Percentiles rank a stretch among this genome's conserved stretches.
These are phyloP conservation scores for Oreochromis aureus DNA, from an alignment of 2,113 vertebrate species.

Conservation along the genomic window DNA sequence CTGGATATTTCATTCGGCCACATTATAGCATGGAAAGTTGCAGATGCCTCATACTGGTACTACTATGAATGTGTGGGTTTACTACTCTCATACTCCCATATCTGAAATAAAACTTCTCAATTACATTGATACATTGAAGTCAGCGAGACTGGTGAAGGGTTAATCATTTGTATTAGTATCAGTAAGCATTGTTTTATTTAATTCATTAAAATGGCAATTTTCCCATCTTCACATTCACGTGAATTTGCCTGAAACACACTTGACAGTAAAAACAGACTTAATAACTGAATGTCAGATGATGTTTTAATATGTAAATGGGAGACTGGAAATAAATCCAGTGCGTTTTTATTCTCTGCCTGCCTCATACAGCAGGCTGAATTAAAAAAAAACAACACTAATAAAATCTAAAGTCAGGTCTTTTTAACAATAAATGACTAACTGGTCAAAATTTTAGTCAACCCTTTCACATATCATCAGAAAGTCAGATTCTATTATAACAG, in stretches of 20 bases:
- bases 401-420: background rate
- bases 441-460: background rate
- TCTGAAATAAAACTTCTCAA: background rate
- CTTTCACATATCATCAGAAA: background rate
- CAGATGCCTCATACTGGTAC: slow-evolving; percentile 28
- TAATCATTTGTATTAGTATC: background rate
- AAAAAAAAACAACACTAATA: background rate
- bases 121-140: background rate
- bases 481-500: background rate
- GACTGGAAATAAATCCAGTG: background rate
- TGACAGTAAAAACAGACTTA: background rate
- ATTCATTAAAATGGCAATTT: background rate
- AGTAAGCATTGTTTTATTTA: background rate
- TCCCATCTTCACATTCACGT: background rate
- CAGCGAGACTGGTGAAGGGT: background rate
- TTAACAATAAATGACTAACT: background rate
- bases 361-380: background rate
- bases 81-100: slow-evolving; percentile 15
- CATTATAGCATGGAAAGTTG: slow-evolving; percentile 29
- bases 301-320: background rate
- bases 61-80: slow-evolving; percentile 1
- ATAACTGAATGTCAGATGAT: background rate
- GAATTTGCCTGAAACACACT: background rate
- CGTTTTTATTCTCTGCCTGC: background rate
- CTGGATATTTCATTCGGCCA: slow-evolving; percentile 2